Evolutionary conservation across 2,113 vertebrate species (phyloP).

Genomic region (Cygnus buccinator): DNA sequence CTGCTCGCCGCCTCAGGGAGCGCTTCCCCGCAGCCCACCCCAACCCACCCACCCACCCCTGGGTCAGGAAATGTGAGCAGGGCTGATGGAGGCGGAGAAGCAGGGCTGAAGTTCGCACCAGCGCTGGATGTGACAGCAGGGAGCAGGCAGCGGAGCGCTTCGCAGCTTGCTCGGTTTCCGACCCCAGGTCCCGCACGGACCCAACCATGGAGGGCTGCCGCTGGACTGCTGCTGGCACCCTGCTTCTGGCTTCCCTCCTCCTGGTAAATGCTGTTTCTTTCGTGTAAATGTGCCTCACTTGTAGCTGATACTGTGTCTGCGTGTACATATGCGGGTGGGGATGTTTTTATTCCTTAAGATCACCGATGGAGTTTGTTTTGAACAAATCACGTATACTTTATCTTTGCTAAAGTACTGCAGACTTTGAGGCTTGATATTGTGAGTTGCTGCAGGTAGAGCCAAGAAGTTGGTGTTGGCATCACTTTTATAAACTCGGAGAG

Average conservation of each 20-base stretch:
- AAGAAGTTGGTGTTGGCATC: neutral
- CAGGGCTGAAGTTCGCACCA: constrained; percentile 66
- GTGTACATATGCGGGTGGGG: fast-evolving
- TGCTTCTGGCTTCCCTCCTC: constrained; percentile 72
- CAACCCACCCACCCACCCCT: constrained; percentile 53
- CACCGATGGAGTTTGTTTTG: neutral
- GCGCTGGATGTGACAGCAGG: constrained; percentile 77
- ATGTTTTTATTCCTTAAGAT: neutral
- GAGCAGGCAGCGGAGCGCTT: constrained; percentile 72
- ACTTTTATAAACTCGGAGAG: neutral
- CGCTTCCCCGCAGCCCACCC: constrained; percentile 74
- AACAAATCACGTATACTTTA: neutral
- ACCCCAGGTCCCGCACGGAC: constrained; percentile 38
- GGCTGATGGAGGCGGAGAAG: constrained; percentile 81
- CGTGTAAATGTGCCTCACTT: neutral
- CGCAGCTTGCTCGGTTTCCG: constrained; percentile 22
- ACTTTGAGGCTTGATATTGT: neutral
- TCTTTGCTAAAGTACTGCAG: neutral
- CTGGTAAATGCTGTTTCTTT: constrained; percentile 79
- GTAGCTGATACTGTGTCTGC: neutral
- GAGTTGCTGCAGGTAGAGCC: constrained; percentile 21
- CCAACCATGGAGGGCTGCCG: constrained; percentile 75
- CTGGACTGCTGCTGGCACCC: constrained; percentile 71
- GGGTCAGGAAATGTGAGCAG: constrained; percentile 71
- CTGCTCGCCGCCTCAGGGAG: constrained; percentile 76